These are phyloP conservation scores for Zaprionus obscuricornis DNA, from an alignment of 2,888 invertebrate species.

Conservation along the genomic window DNA sequence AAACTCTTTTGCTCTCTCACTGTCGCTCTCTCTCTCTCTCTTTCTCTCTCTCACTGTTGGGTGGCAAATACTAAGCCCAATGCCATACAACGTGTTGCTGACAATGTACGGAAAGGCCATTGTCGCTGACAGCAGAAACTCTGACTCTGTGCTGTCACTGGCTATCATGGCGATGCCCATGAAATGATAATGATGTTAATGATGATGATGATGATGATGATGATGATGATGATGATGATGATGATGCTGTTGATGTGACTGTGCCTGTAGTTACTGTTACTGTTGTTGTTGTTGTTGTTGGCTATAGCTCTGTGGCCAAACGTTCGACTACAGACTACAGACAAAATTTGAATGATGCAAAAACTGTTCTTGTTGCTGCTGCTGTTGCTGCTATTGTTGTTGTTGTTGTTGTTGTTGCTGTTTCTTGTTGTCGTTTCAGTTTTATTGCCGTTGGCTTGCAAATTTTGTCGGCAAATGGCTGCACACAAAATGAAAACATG, in stretches of 20 bases:
- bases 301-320: slow-evolving; percentile 21
- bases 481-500: slow-evolving; percentile 67
- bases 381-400: slow-evolving; percentile 3
- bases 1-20: no score
- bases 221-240: not conserved
- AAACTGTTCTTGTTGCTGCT: slow-evolving; percentile 27
- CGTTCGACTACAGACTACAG: slow-evolving; percentile 4
- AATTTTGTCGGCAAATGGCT: slow-evolving; percentile 54
- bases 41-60: no score
- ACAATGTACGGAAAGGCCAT: slow-evolving; percentile 28
- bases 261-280: slow-evolving; percentile 10
- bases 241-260: no score
- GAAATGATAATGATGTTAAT: slow-evolving; percentile 30
- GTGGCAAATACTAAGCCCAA: not conserved
- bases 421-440: slow-evolving; percentile 43
- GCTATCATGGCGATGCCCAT: slow-evolving; percentile 38
- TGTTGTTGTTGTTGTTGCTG: slow-evolving; percentile 8
- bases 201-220: not conserved
- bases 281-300: slow-evolving; percentile 21
- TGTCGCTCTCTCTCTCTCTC: no score
- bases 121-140: slow-evolving; percentile 39
- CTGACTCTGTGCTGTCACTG: slow-evolving; percentile 28
- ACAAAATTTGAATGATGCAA: slow-evolving; percentile 47
- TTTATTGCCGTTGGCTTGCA: slow-evolving; percentile 58
- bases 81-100: slow-evolving; percentile 51